Percentiles rank a stretch among this genome's conserved stretches.
These are phyloP conservation scores for Helicoverpa assulta DNA, from an alignment of 2,888 invertebrate species.

Conservation along the genomic window DNA sequence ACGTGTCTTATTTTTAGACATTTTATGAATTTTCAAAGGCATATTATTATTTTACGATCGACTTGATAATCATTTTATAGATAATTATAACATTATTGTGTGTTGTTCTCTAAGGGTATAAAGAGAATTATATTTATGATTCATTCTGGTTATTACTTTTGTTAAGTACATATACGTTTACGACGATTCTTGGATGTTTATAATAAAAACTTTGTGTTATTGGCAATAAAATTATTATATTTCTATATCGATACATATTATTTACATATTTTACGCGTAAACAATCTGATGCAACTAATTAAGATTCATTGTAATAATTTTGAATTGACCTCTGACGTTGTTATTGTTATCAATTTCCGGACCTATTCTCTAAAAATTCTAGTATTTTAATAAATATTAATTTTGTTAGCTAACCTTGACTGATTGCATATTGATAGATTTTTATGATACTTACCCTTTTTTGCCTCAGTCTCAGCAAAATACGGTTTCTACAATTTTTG, in stretches of 20 bases:
- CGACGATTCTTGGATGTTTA: too few relatives aligned
- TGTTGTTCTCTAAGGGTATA: too few relatives aligned
- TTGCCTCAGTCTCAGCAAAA: background rate
- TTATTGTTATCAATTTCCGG: conserved; percentile 23
- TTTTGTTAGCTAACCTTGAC: conserved; percentile 9
- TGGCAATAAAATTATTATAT: too few relatives aligned
- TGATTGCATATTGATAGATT: conserved; percentile 9
- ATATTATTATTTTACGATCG: conserved; percentile 16
- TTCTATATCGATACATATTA: background rate
- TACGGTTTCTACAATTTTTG: too few relatives aligned
- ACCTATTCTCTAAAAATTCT: conserved; percentile 9
- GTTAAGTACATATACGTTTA: too few relatives aligned
- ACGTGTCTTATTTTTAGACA: too few relatives aligned
- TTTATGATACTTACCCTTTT: conserved; percentile 20
- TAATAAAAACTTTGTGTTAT: too few relatives aligned
- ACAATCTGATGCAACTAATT: conserved; percentile 1
- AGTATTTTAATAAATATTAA: conserved; percentile 15
- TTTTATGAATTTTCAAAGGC: too few relatives aligned
- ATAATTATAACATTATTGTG: too few relatives aligned
- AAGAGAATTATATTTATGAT: too few relatives aligned
- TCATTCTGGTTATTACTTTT: too few relatives aligned
- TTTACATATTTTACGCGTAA: background rate
- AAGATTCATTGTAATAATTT: conserved; percentile 2
- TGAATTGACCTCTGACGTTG: conserved; percentile 8
- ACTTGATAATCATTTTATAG: conserved; percentile 19